Evolutionary conservation across 2,888 invertebrate genomes (phyloP).

Genomic region (Lithophane ornitopus): DNA sequence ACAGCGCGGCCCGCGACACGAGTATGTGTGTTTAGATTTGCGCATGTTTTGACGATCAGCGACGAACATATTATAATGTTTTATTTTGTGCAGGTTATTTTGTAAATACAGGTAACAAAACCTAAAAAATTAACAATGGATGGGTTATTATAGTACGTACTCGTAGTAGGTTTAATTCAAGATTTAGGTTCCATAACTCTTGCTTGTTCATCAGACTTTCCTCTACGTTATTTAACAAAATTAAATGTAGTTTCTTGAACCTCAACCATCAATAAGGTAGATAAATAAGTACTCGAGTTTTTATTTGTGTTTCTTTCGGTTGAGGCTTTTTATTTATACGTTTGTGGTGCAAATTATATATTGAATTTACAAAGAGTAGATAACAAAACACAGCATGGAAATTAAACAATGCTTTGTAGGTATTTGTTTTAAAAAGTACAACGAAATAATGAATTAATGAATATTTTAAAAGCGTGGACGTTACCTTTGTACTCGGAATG

Average conservation of each 20-base stretch:
- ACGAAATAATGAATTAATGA: constrained; percentile 51
- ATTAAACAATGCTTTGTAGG: neutral
- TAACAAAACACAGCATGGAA: constrained; percentile 6
- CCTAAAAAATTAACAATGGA: too few species aligned
- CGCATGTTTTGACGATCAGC: constrained; percentile 46
- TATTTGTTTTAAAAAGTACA: constrained; percentile 11
- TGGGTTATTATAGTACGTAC: neutral
- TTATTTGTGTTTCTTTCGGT: too few species aligned
- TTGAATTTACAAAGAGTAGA: neutral
- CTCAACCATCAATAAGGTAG: too few species aligned
- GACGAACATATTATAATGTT: constrained; percentile 28
- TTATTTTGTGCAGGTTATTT: constrained; percentile 27
- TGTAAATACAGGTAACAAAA: too few species aligned
- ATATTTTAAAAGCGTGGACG: constrained; percentile 47
- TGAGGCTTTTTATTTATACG: too few species aligned
- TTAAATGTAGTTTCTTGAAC: too few species aligned
- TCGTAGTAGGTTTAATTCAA: neutral
- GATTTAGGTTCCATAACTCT: neutral
- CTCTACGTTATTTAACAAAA: neutral
- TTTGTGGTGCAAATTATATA: neutral
- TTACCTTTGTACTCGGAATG: constrained; percentile 46
- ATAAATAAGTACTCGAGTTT: too few species aligned
- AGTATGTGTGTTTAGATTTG: constrained; percentile 64
- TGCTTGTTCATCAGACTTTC: neutral
- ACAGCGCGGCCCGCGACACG: constrained; percentile 64